Evolutionary conservation across 2,888 invertebrate genomes (phyloP).

Genomic region (Villa cingulata): DNA sequence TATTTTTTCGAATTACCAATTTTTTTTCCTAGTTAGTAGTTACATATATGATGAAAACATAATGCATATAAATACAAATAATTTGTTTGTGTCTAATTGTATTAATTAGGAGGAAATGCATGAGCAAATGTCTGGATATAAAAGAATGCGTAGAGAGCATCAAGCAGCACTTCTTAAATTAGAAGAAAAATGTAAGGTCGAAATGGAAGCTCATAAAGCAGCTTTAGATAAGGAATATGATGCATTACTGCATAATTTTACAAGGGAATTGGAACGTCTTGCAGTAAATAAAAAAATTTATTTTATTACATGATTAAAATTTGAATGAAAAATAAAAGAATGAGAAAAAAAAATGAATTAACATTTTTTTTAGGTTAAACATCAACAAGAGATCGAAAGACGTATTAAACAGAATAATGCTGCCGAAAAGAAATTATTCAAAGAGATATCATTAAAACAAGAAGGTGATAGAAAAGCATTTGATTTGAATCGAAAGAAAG

Average conservation of each 20-base stretch:
- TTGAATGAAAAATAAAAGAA: background rate
- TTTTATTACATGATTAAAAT: background rate
- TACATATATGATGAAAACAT: no score
- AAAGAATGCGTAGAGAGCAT: conserved; percentile 93
- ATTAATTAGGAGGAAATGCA: conserved; percentile 76
- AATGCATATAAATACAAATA: no score
- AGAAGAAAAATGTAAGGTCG: conserved; percentile 89
- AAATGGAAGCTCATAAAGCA: conserved; percentile 93
- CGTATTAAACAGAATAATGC: conserved; percentile 75
- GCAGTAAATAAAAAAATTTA: conserved; percentile 39
- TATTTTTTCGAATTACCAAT: no score
- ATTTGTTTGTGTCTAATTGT: no score
- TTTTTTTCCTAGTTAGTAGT: no score
- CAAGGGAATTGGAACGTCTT: conserved; percentile 79
- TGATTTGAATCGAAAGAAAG: conserved; percentile 85
- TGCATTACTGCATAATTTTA: conserved; percentile 77
- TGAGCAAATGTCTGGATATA: conserved; percentile 98
- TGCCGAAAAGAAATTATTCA: conserved; percentile 83
- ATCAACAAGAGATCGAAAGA: conserved; percentile 63
- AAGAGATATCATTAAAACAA: conserved; percentile 79
- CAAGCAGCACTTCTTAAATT: conserved; percentile 87
- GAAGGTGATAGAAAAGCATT: conserved; percentile 87
- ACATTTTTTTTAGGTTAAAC: conserved; percentile 43
- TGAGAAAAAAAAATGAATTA: no score
- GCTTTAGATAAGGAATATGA: conserved; percentile 95